These are phyloP conservation scores for Melieria omissa DNA, from an alignment of 2,888 invertebrate species.

Conservation along the genomic window DNA sequence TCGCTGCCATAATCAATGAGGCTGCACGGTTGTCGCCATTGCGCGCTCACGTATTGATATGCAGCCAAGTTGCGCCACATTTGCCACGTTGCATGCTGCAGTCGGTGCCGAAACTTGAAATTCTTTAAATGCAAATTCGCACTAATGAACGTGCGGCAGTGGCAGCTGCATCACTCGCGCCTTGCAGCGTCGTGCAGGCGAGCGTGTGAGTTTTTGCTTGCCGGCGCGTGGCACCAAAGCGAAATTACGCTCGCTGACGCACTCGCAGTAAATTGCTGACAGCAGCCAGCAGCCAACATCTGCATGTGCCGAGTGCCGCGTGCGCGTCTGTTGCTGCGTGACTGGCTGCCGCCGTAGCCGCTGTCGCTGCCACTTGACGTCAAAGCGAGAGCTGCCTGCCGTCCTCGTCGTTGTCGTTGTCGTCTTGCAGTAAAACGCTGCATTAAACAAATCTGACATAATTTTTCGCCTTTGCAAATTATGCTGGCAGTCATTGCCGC, in stretches of 20 bases:
- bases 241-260: no score
- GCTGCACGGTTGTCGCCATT: no score
- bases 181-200: no score
- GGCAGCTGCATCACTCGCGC: no score
- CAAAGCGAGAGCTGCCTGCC: not conserved
- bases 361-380: constrained; percentile 1
- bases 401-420: not conserved
- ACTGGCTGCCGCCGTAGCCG: constrained; percentile 3
- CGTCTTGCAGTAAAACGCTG: constrained; percentile 9
- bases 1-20: not conserved
- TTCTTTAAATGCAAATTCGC: no score
- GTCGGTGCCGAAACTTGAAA: no score
- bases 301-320: not conserved
- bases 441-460: constrained; percentile 13
- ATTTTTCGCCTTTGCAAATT: constrained; percentile 11
- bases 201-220: no score
- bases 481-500: constrained; percentile 1
- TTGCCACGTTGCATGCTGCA: no score
- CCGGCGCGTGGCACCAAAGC: no score
- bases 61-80: no score
- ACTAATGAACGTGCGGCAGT: no score
- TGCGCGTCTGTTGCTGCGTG: not conserved
- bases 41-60: no score
- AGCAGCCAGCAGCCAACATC: not conserved
- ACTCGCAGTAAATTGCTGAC: not conserved